phyloP scores from a whole-genome alignment of 1,140 invertebrate genomes.

The Plodia interpunctella region DNA sequence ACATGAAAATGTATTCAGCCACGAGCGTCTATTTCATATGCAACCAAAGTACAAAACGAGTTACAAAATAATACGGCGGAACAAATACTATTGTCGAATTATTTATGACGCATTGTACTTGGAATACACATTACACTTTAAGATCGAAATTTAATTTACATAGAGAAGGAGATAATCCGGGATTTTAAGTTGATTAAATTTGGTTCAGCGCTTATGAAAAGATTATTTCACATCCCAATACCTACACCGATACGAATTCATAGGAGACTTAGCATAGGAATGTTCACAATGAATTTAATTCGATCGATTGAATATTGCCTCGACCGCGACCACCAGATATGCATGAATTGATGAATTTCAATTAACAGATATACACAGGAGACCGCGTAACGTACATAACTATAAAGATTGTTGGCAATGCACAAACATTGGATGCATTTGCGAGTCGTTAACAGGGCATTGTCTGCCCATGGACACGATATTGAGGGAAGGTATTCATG shows the following conservation, averaged over 20 bases:
- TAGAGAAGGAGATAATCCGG: no score
- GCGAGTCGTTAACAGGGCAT: constrained; percentile 35
- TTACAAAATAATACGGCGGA: constrained; percentile 7
- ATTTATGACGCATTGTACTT: constrained; percentile 31
- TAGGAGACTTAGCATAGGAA: background rate
- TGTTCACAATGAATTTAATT: constrained; percentile 4
- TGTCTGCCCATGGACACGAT: constrained; percentile 30
- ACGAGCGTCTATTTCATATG: background rate
- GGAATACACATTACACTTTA: constrained; percentile 4
- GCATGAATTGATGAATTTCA: constrained; percentile 41
- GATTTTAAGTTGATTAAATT: background rate
- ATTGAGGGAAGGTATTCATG: constrained; percentile 19
- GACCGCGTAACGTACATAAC: constrained; percentile 17
- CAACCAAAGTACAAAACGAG: constrained; percentile 5
- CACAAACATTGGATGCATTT: constrained; percentile 29
- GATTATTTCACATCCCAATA: background rate
- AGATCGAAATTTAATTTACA: background rate
- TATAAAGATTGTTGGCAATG: constrained; percentile 26
- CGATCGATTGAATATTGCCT: constrained; percentile 1
- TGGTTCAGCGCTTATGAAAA: background rate
- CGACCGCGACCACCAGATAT: constrained; percentile 1
- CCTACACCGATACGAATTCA: background rate
- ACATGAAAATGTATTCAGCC: background rate
- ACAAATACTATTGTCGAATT: constrained; percentile 24
- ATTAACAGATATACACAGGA: constrained; percentile 28